phyloP scores from a whole-genome alignment of 2,797 vertebrate species.

The Ceyx erithaca region DNA sequence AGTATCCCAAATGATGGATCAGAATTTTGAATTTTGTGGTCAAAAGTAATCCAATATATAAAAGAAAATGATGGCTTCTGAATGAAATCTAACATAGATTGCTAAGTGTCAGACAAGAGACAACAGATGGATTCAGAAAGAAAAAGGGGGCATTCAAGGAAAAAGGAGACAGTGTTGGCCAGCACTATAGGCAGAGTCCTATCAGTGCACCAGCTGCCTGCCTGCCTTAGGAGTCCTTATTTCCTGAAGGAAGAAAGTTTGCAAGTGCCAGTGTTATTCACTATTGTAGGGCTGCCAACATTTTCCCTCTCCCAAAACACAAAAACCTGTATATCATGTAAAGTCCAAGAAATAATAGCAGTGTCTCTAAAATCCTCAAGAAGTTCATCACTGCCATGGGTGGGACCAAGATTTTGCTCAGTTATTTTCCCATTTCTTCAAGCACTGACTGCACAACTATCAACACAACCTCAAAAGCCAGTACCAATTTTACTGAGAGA shows the following conservation, averaged over 20 bases:
- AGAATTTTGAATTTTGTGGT: neutral
- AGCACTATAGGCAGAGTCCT: neutral
- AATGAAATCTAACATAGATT: neutral
- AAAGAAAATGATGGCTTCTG: neutral
- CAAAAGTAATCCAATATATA: neutral
- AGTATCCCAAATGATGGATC: neutral
- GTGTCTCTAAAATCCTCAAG: neutral
- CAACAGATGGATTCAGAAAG: neutral
- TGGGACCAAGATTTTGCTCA: neutral
- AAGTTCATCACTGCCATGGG: neutral
- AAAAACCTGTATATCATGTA: neutral
- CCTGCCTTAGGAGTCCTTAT: neutral
- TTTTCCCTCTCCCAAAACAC: neutral
- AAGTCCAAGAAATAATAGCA: neutral
- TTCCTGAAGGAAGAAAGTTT: slow-evolving; percentile 10
- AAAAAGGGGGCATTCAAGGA: neutral
- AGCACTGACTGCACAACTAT: rapidly evolving
- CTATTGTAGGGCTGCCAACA: neutral
- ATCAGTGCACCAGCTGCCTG: neutral
- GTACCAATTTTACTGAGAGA: neutral
- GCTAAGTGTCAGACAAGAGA: neutral
- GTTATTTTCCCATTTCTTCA: neutral
- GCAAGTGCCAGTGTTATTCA: neutral
- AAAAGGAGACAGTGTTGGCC: slow-evolving; percentile 2
- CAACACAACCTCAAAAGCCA: neutral